Base-by-base conservation (phyloP, 1,140 invertebrate species). In the Bombyx mandarina region DNA sequence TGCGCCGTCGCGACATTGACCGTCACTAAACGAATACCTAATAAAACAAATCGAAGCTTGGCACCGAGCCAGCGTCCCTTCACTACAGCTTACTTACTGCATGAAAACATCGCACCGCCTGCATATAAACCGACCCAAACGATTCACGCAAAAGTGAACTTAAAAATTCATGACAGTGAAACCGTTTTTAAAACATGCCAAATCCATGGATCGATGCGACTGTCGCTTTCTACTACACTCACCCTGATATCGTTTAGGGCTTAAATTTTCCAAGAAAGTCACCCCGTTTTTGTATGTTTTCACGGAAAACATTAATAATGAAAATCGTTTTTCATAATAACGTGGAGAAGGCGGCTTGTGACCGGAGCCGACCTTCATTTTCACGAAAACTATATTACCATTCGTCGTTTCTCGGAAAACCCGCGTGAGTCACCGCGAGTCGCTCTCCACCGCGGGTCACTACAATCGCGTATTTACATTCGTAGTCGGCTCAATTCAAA, bases 351-450 rank as follows among this genome's bases (percentile, higher is more conserved):
- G 26, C 26, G 26, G 2, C 26, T 35, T 35, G 26, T 35, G 54
- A 63, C 47, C 58, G 60, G 58, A 62, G 61, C 65, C 73, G 77
- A 73, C 73, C 75, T 82, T 77, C 73, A 67, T 82, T 80, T 84
- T 86, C 78, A 80, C 67, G 79, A 86, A 86, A 86, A 86, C 71
- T 72, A 35, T 35, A 35, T 67, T 63, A 67, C 65, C 61, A 68
- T 60, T 67, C 67, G 52, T 68, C 56, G 67, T 71, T 86, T 86
- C 83, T 82, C 73, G 83, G 83, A 86, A 86, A 85, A 86, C 82
- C 83, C 83, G 77, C 57, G 63, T 86, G 83, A 86, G 61, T 86
- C 82, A 86, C 63, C 68, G 63, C 58, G 66, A 61, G 62, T 64
- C 73, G 72, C 72, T 73, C 79, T 80, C 77, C 78, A 80, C 74